These are phyloP conservation scores for Dallia pectoralis DNA, from an alignment of 2,797 vertebrate genomes.

Conservation along the genomic window DNA sequence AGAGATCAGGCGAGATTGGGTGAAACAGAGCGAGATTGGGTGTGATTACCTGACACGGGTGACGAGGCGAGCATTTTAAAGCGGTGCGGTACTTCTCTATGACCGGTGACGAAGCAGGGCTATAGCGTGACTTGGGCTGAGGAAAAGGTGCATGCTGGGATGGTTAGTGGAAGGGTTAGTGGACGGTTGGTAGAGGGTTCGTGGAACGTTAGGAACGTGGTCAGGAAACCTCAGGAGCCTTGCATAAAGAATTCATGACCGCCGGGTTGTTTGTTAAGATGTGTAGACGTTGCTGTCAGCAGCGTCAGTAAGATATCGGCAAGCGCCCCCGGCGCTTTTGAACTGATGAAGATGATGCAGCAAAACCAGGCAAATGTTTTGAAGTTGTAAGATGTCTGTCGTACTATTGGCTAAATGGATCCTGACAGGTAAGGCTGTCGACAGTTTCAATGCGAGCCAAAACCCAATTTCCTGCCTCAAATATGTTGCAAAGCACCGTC, in stretches of 20 bases:
- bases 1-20: constrained; percentile 21
- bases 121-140: constrained; percentile 75
- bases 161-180: constrained; percentile 26
- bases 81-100: constrained; percentile 65
- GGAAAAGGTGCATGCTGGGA: constrained; percentile 50
- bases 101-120: constrained; percentile 67
- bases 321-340: constrained; percentile 58
- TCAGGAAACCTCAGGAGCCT: constrained; percentile 29
- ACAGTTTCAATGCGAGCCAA: not conserved
- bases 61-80: constrained; percentile 75
- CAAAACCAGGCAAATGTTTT: constrained; percentile 44
- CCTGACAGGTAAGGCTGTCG: not conserved
- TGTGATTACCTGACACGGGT: constrained; percentile 77
- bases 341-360: constrained; percentile 44
- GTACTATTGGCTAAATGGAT: not conserved
- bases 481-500: too few relatives aligned
- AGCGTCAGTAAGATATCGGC: constrained; percentile 48
- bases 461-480: too few relatives aligned
- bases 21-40: constrained; percentile 59
- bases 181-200: constrained; percentile 30
- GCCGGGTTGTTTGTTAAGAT: constrained; percentile 19
- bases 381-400: not conserved
- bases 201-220: constrained; percentile 37
- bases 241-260: constrained; percentile 40
- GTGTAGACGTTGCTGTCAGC: constrained; percentile 18